These are phyloP conservation scores for Anoplopoma fimbria DNA, from an alignment of 2,113 vertebrate genomes.

Conservation along the genomic window DNA sequence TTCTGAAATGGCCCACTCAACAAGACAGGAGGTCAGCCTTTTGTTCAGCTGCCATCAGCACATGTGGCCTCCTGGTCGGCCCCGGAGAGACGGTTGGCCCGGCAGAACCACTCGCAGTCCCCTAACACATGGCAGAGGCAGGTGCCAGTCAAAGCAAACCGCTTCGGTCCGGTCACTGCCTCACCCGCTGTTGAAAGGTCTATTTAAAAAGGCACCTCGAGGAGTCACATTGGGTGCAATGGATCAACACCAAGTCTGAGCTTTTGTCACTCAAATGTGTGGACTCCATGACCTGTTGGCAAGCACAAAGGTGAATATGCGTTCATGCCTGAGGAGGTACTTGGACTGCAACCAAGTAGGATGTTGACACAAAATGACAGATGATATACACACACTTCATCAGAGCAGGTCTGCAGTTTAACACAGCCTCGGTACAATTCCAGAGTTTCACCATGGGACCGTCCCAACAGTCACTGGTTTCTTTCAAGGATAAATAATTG, in stretches of 20 bases:
- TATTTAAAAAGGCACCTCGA: slow-evolving; percentile 41
- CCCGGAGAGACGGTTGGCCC: not conserved
- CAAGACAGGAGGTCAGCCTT: slow-evolving; percentile 61
- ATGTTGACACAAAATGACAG: slow-evolving; percentile 76
- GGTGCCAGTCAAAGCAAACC: slow-evolving; percentile 64
- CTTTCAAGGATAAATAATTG: not conserved
- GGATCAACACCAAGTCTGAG: slow-evolving; percentile 21
- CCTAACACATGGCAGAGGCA: slow-evolving; percentile 56
- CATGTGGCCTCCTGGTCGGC: slow-evolving; percentile 55
- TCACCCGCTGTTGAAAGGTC: slow-evolving; percentile 37
- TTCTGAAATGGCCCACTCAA: slow-evolving; percentile 47
- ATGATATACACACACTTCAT: slow-evolving; percentile 62
- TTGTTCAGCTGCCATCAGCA: slow-evolving; percentile 77
- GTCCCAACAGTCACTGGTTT: not conserved
- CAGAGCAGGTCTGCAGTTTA: slow-evolving; percentile 56
- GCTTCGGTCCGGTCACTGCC: not conserved
- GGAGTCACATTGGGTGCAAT: slow-evolving; percentile 24
- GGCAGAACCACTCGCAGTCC: not conserved
- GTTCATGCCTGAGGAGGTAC: slow-evolving; percentile 46
- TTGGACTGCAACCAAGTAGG: slow-evolving; percentile 68
- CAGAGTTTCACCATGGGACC: slow-evolving; percentile 4
- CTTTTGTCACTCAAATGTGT: slow-evolving; percentile 28
- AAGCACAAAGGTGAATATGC: slow-evolving; percentile 37
- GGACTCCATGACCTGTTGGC: slow-evolving; percentile 37
- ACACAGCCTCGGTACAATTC: slow-evolving; percentile 30